Conservation (phyloP, 1,140 invertebrate genomes). For the Pinna nobilis region DNA sequence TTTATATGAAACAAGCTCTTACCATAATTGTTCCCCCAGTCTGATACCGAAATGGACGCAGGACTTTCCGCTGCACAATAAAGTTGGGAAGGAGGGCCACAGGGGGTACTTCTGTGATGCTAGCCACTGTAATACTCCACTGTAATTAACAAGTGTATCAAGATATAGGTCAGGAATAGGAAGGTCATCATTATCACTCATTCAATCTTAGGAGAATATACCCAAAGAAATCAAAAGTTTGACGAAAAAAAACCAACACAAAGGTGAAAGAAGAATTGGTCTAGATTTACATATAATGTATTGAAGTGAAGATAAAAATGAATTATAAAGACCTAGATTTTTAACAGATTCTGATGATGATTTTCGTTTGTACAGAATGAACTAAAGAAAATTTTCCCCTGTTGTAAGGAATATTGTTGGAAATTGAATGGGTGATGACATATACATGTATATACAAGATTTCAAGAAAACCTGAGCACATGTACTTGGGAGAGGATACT, state of each 20-base stretch:
- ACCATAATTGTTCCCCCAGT: conserved; percentile 87
- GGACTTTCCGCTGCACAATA: conserved; percentile 84
- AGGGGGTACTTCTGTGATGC: conserved; percentile 85
- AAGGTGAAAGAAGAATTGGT: background rate
- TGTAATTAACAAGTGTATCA: conserved; percentile 69
- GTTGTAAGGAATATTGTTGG: too few relatives aligned
- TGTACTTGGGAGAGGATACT: too few relatives aligned
- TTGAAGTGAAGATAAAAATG: too few relatives aligned
- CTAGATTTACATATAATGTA: too few relatives aligned
- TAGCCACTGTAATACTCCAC: conserved; percentile 86
- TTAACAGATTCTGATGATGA: too few relatives aligned
- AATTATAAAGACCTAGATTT: too few relatives aligned
- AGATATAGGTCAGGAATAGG: background rate
- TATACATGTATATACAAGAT: too few relatives aligned
- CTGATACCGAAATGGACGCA: conserved; percentile 85
- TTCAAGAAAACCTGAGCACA: too few relatives aligned
- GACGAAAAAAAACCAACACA: background rate
- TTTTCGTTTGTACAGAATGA: too few relatives aligned
- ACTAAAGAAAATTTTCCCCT: too few relatives aligned
- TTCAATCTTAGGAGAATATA: conserved; percentile 1
- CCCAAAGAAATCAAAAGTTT: background rate
- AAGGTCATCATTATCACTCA: background rate
- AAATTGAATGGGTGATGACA: too few relatives aligned
- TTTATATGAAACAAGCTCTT: conserved; percentile 41
- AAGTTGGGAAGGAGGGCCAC: conserved; percentile 86